Evolutionary conservation across 2,113 vertebrate genomes (phyloP).

Genomic region (Camarhynchus parvulus): DNA sequence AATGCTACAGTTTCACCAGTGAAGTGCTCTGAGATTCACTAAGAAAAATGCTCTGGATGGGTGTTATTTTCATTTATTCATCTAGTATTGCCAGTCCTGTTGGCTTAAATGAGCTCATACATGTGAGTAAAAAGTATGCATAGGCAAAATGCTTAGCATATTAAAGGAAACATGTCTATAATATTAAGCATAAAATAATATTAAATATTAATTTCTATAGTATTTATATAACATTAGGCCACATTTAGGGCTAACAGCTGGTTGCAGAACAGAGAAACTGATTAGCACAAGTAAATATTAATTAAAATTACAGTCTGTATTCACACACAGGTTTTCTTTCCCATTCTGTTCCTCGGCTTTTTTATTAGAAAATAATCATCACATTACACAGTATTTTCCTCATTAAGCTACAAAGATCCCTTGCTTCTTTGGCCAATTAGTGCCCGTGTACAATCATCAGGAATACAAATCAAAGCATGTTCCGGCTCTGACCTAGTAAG

Average conservation of each 20-base stretch:
- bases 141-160: neutral
- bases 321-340: slow-evolving; percentile 9
- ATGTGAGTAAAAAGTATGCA: neutral
- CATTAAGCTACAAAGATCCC: slow-evolving; percentile 28
- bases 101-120: neutral
- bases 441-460: neutral
- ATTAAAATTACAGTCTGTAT: slow-evolving; percentile 21
- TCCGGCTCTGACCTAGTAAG: slow-evolving; percentile 28
- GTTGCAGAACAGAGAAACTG: neutral
- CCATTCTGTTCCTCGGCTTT: neutral
- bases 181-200: neutral
- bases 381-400: slow-evolving; percentile 34
- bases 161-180: neutral
- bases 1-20: neutral
- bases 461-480: slow-evolving; percentile 54
- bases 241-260: neutral
- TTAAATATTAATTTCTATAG: neutral
- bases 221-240: neutral
- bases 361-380: slow-evolving; percentile 45
- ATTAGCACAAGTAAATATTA: neutral
- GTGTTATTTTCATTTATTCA: neutral
- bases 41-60: neutral
- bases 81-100: neutral
- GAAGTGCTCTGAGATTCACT: neutral
- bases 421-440: slow-evolving; percentile 46